A percentile compares a stretch with the other conserved stretches of the same genome.
Evolutionary conservation across 2,113 vertebrate genomes (phyloP).

Genomic region (Sula dactylatra): DNA sequence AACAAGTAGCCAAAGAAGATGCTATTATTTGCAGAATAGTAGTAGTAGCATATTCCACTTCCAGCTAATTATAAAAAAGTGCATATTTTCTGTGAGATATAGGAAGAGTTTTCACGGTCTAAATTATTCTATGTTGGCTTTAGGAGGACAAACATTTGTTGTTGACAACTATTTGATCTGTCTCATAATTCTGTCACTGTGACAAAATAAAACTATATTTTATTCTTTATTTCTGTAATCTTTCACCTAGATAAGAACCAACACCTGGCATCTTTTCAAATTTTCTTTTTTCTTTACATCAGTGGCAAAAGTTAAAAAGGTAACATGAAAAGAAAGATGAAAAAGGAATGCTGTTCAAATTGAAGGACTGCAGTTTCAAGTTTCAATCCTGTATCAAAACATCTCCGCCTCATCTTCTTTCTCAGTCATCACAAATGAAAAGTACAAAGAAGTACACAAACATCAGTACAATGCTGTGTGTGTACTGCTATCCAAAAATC

Average conservation of each 20-base stretch:
- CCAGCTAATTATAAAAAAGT: constrained; percentile 63
- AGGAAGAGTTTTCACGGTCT: constrained; percentile 35
- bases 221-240: constrained; percentile 77
- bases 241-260: constrained; percentile 81
- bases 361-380: constrained; percentile 83
- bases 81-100: constrained; percentile 1
- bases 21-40: background rate
- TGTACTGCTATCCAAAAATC: constrained; percentile 91
- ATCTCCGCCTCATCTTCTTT: constrained; percentile 78
- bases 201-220: constrained; percentile 74
- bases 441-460: constrained; percentile 85
- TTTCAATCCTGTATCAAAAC: constrained; percentile 84
- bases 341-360: constrained; percentile 83
- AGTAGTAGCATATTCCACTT: background rate
- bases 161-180: constrained; percentile 78
- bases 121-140: constrained; percentile 64
- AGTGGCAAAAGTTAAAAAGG: constrained; percentile 83
- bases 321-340: constrained; percentile 88
- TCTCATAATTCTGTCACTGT: constrained; percentile 62
- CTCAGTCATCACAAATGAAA: constrained; percentile 79
- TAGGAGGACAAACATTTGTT: constrained; percentile 76
- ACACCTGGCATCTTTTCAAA: constrained; percentile 82
- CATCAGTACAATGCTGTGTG: constrained; percentile 77
- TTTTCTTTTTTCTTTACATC: constrained; percentile 79
- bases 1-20: background rate